These are phyloP conservation scores for Cataglyphis cursor DNA, from an alignment of 2,888 invertebrate genomes.

Conservation along the genomic window DNA sequence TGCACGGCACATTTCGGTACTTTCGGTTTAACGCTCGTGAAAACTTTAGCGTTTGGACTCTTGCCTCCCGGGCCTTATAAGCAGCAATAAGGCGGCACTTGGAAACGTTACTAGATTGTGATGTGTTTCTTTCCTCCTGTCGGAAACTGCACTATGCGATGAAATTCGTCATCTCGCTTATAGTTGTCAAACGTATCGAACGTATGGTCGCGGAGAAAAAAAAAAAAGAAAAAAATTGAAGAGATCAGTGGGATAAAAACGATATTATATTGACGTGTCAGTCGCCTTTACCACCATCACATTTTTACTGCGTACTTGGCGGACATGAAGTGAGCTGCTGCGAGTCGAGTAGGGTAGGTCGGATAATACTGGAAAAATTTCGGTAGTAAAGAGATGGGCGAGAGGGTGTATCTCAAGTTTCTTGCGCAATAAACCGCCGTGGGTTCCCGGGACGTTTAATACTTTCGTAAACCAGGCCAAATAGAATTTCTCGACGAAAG, in stretches of 20 bases:
- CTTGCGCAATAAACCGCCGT: slow-evolving; percentile 24
- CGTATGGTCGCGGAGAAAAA: neutral
- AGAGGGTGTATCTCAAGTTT: slow-evolving; percentile 11
- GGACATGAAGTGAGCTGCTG: slow-evolving; percentile 3
- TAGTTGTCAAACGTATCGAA: slow-evolving; percentile 12
- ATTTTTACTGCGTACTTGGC: slow-evolving; percentile 24
- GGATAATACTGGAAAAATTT: slow-evolving; percentile 29
- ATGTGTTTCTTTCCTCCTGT: neutral
- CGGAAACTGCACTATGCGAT: slow-evolving; percentile 13
- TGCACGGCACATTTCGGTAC: slow-evolving; percentile 49
- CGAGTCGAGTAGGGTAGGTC: slow-evolving; percentile 17
- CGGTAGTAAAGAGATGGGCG: neutral
- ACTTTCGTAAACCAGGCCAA: slow-evolving; percentile 1
- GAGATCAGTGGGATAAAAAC: slow-evolving; percentile 32
- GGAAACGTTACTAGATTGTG: slow-evolving; percentile 7
- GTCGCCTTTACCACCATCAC: slow-evolving; percentile 14
- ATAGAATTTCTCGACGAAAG: slow-evolving; percentile 22
- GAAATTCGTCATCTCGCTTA: slow-evolving; percentile 19
- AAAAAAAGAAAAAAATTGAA: neutral
- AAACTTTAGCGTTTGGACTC: slow-evolving; percentile 50
- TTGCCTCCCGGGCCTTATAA: neutral
- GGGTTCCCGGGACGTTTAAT: neutral
- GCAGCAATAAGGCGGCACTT: slow-evolving; percentile 5
- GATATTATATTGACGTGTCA: slow-evolving; percentile 29
- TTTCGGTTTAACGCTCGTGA: slow-evolving; percentile 61